Evolutionary conservation across 2,888 invertebrate species (phyloP).

Genomic region (Cephus pygmeus): DNA sequence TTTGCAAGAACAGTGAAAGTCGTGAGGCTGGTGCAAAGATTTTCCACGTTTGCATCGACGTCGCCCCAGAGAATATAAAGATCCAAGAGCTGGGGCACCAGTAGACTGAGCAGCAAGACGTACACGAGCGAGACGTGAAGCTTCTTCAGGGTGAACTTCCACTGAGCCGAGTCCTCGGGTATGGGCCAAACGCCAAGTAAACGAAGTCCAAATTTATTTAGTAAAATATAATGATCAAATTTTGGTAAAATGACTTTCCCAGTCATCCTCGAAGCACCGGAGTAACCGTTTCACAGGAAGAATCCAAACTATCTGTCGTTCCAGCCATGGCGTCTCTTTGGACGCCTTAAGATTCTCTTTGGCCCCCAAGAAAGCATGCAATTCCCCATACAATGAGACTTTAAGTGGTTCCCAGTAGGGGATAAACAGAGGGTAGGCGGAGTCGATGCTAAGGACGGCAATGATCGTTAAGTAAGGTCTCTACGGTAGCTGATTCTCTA

Average conservation of each 20-base stretch:
- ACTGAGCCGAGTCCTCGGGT: background rate
- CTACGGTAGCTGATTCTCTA: background rate
- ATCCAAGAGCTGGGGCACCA: conserved; percentile 10
- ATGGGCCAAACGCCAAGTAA: conserved; percentile 14
- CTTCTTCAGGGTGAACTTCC: conserved; percentile 7
- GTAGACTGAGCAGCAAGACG: conserved; percentile 5
- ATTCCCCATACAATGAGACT: too few species aligned
- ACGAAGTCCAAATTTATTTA: conserved; percentile 12
- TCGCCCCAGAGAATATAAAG: conserved; percentile 14
- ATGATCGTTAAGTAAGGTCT: background rate
- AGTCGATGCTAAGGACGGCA: background rate
- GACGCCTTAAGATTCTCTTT: too few species aligned
- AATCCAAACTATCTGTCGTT: too few species aligned
- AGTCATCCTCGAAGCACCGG: too few species aligned
- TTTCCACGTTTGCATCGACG: conserved; percentile 15
- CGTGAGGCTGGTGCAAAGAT: conserved; percentile 15
- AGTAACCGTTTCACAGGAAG: too few species aligned
- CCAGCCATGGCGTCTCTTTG: too few species aligned
- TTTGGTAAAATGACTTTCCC: background rate
- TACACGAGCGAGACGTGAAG: conserved; percentile 5
- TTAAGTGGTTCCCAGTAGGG: too few species aligned
- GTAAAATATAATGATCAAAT: conserved; percentile 2
- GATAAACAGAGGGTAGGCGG: background rate
- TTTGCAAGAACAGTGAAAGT: conserved; percentile 14
- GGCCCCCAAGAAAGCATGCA: too few species aligned